Base-by-base conservation (phyloP, 2,113 vertebrate genomes). In the Nerophis ophidion region DNA sequence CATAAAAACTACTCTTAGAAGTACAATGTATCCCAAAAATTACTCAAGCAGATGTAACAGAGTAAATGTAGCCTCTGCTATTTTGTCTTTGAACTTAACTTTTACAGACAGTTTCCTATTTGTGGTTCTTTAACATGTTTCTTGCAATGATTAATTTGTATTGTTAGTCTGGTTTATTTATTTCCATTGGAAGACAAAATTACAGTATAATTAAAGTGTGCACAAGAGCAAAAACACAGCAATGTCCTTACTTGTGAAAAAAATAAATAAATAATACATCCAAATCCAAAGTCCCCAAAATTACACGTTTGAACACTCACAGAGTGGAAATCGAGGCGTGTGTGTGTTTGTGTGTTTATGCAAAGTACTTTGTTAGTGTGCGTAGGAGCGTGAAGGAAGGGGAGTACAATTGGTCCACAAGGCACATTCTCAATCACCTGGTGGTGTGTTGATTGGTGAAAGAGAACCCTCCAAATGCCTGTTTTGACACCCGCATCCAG, bases 341-440 rank as follows among this genome's bases (percentile, higher is more conserved):
- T 53, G 2, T 57, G 60, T 58, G 9, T 48, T 48, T 53, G 2
- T 57, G 60, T 58, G 9, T 48, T 48, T 19, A 17, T 61, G 61
- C 3, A 14, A 63, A 56, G 51, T 12, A 46, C 46, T 68, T 63
- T 73, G 66, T 67, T 50, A 80, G 51, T 71, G 72, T 75, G 74
- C 76, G 76, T 63, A 73, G 65, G 17, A 78, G 74, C 74, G 72
- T 83, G 81, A 82, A 81, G 77, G 81, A 82, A 81, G 77, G 81
- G 46, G 65, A 82, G 63, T 67, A 46, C 40, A 53, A 35, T 58
- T 52, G 71, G 72, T 57, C 74, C 60, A 76, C 63, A 36, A 65
- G 66, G 76, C 83, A 69, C 48, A 60, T 17, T 75, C 66, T 83
- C 78, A 81, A 78, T 80, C 66, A 80, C 76, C 66, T 63, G 58